Conservation (phyloP, 2,888 invertebrate species). For the Fissipunctia ypsillon region DNA sequence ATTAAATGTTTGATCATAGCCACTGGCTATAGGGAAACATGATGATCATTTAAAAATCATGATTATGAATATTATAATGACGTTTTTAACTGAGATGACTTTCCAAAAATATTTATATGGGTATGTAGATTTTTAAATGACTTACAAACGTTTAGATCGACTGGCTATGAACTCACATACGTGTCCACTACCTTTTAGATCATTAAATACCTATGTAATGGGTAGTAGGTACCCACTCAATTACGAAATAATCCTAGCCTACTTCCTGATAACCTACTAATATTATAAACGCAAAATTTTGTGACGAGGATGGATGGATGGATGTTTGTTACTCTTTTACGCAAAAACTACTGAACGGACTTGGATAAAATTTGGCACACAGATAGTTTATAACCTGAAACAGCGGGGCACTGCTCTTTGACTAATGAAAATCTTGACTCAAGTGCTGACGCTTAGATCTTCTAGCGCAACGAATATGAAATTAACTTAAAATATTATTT, state of each 20-base stretch:
- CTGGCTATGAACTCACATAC: neutral
- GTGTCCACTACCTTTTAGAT: neutral
- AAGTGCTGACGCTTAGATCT: neutral
- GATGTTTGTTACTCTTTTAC: no score
- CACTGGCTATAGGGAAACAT: conserved; percentile 24
- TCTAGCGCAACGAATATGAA: conserved; percentile 3
- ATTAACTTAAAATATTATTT: conserved; percentile 14
- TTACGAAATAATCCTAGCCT: no score
- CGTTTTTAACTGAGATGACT: conserved; percentile 42
- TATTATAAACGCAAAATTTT: no score
- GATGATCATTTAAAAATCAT: conserved; percentile 44
- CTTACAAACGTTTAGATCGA: neutral
- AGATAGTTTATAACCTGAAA: no score
- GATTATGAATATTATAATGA: conserved; percentile 44
- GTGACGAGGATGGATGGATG: no score
- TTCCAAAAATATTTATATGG: conserved; percentile 25
- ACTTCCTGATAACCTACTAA: no score
- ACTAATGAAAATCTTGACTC: neutral
- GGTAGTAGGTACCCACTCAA: neutral
- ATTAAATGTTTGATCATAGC: conserved; percentile 33
- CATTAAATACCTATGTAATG: conserved; percentile 21
- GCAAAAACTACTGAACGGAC: no score
- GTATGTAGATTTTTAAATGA: conserved; percentile 21
- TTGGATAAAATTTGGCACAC: no score
- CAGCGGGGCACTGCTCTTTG: no score